Evolutionary conservation across 2,888 invertebrate genomes (phyloP), one percentile per base, ranked within the genome.

Genomic region (Phanerotoma sp.): DNA sequence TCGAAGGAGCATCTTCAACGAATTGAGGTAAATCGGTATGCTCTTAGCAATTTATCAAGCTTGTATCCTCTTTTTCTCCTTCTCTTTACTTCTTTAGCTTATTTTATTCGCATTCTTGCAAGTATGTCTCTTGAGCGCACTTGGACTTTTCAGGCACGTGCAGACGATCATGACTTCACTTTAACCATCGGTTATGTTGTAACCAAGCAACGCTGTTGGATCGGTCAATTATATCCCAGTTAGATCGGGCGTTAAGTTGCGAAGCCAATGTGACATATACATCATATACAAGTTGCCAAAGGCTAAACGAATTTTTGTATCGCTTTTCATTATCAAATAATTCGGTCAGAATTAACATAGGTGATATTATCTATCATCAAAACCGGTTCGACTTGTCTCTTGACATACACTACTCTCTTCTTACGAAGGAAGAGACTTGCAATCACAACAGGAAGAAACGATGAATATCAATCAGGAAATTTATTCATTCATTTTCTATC

Each of bases 321-420:
- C 49, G 40, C 49, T 51, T 56, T 60, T 54, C 54, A 59, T 59
- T 59, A 58, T 54, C 37, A 45, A 51, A 54, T 52, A 58, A 61
- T 56, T 58, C 59, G 56, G 54, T 59, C 59, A 57, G 45, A 48
- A 59, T 62, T 61, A 59, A 38, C 62, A 57, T 62, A 61, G 52
- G 47, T 49, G 38, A 48, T 25, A 47, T 47, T 47, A 47, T 47
- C 42, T 11, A 42, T 21, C 42, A 48, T 42, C 35, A 28, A 32
- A 54, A 54, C 54, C 54, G 54, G 54, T 54, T 48, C 9, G 9
- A 37, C 35, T 37, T 33, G 33, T 22, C 20, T 45, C n/a, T n/a
- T 32, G 10, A 18, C 16, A 16, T 16, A 28, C 15, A 4, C 15
- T 16, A 44, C n/a, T n/a, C n/a, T n/a, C n/a, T n/a, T n/a, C n/a